phyloP scores from a whole-genome alignment of 1,140 invertebrate genomes.

The Sarcophaga peregrina region DNA sequence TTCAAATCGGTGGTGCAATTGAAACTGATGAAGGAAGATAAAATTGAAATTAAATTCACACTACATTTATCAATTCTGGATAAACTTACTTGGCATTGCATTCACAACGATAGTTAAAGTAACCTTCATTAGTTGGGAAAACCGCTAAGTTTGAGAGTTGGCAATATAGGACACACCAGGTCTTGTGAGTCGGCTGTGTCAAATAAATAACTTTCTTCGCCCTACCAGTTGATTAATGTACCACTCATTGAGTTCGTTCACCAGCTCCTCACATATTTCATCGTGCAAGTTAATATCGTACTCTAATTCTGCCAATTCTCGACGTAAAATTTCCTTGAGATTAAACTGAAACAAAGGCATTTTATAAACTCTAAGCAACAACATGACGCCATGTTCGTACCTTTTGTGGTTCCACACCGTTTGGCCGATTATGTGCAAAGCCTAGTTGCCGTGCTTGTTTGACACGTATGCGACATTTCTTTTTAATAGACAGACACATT shows the following conservation, averaged over 20 bases:
- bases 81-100: constrained; percentile 42
- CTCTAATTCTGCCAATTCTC: constrained; percentile 56
- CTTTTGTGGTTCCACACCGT: not conserved
- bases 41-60: constrained; percentile 28
- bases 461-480: constrained; percentile 45
- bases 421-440: constrained; percentile 9
- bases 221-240: constrained; percentile 56
- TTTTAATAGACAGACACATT: not conserved
- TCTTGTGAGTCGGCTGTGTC: constrained; percentile 46
- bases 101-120: constrained; percentile 20
- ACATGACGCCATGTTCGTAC: not conserved
- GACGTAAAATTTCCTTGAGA: constrained; percentile 51
- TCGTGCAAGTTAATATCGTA: constrained; percentile 56
- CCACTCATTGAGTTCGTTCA: constrained; percentile 59
- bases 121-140: not conserved
- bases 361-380: not conserved
- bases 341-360: not conserved
- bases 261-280: constrained; percentile 54
- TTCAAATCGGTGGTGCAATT: constrained; percentile 13
- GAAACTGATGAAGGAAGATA: constrained; percentile 1
- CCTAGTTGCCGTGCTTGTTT: constrained; percentile 33
- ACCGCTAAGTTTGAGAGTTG: constrained; percentile 47
- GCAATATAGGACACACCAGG: constrained; percentile 58
- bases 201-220: constrained; percentile 51
- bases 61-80: not conserved